A percentile compares a stretch with the other conserved stretches of the same genome.
phyloP scores from a whole-genome alignment of 2,113 vertebrate species.

The Oplegnathus fasciatus region DNA sequence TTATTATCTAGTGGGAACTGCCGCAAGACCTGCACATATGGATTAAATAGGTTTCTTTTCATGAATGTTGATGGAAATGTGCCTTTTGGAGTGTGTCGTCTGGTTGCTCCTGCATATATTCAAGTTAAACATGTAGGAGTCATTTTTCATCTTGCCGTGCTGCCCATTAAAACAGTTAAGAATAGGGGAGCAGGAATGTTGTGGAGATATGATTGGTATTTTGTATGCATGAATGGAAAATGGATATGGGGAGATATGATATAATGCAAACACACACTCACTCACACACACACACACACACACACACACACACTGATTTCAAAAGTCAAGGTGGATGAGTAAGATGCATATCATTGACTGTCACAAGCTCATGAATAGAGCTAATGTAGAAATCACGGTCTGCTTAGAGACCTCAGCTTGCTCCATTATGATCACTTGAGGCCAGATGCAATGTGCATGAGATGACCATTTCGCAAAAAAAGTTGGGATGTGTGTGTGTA shows the following conservation, averaged over 20 bases:
- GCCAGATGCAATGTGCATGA: conserved; percentile 66
- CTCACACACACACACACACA: conserved; percentile 14
- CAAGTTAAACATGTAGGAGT: background rate
- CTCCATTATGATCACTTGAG: conserved; percentile 54
- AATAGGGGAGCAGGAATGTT: background rate
- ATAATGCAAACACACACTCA: background rate
- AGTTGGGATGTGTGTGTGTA: background rate
- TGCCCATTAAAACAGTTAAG: background rate
- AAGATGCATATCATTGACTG: conserved; percentile 61
- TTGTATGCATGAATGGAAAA: background rate
- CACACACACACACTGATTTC: conserved; percentile 17
- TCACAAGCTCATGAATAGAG: conserved; percentile 46
- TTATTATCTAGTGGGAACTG: background rate
- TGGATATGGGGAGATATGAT: background rate
- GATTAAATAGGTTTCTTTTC: background rate
- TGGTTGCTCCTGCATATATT: background rate
- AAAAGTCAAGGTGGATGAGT: conserved; percentile 50
- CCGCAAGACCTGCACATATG: background rate
- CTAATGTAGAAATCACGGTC: conserved; percentile 68
- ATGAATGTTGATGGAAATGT: background rate
- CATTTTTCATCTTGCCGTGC: background rate
- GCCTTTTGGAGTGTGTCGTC: conserved; percentile 1
- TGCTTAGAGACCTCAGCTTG: conserved; percentile 44
- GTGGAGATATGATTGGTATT: background rate
- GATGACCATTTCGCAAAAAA: conserved; percentile 30